Evolutionary conservation across 2,888 invertebrate species (phyloP).

Genomic region (Sminthurides aquaticus): DNA sequence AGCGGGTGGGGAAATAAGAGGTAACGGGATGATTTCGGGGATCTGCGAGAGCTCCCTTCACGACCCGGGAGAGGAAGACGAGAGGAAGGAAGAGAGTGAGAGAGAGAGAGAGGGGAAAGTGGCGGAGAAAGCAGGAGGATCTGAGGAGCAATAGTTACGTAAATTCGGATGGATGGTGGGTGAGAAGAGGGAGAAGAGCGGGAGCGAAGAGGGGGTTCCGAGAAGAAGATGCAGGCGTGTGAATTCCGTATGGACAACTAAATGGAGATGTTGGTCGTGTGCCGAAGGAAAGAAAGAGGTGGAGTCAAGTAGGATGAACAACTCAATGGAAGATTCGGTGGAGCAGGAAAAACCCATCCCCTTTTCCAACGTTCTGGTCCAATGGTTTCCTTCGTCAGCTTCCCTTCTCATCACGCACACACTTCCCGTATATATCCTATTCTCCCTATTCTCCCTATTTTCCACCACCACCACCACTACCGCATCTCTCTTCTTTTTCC

Average conservation of each 20-base stretch:
- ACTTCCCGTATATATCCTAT: slow-evolving; percentile 14
- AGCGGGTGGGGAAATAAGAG: too few relatives aligned
- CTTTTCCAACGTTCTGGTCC: slow-evolving; percentile 32
- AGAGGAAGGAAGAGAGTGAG: neutral
- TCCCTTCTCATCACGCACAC: slow-evolving; percentile 32
- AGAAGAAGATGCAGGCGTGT: slow-evolving; percentile 14
- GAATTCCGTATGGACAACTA: slow-evolving; percentile 12
- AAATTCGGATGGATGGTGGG: slow-evolving; percentile 4
- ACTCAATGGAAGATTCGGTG: slow-evolving; percentile 26
- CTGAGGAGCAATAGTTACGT: neutral
- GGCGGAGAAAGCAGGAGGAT: neutral
- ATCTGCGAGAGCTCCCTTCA: neutral
- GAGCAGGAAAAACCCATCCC: slow-evolving; percentile 24
- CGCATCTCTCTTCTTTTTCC: neutral
- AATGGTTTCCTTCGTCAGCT: slow-evolving; percentile 33
- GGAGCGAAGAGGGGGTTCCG: slow-evolving; percentile 14
- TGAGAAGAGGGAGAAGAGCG: slow-evolving; percentile 5
- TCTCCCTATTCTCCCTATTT: slow-evolving; percentile 6
- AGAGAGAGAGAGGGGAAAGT: neutral
- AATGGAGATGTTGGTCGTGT: slow-evolving; percentile 23
- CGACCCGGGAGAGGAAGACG: neutral
- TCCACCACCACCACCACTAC: neutral
- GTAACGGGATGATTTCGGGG: too few relatives aligned
- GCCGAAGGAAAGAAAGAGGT: slow-evolving; percentile 19
- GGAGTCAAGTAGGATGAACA: slow-evolving; percentile 20